Evolutionary conservation across 2,888 invertebrate species (phyloP).

Genomic region (Aleiodes alternator): DNA sequence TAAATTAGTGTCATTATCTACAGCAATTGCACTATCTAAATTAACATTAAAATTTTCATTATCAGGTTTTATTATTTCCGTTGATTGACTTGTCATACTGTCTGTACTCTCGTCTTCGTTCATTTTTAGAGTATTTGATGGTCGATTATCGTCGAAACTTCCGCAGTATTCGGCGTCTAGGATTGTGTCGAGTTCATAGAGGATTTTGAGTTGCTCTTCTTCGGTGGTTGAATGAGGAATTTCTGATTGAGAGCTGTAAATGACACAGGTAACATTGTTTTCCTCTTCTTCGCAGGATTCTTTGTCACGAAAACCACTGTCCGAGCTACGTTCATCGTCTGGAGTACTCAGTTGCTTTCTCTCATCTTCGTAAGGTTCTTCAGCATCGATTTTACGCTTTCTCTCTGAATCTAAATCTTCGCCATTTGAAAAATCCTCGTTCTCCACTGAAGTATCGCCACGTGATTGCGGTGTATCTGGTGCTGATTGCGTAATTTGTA

Average conservation of each 20-base stretch:
- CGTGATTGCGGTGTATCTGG: slow-evolving; percentile 64
- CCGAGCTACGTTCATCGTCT: slow-evolving; percentile 76
- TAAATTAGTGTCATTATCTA: slow-evolving; percentile 15
- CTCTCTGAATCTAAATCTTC: slow-evolving; percentile 60
- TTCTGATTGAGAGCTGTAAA: slow-evolving; percentile 50
- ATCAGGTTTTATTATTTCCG: slow-evolving; percentile 4
- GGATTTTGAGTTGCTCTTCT: slow-evolving; percentile 70
- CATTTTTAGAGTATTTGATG: slow-evolving; percentile 37
- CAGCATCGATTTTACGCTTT: slow-evolving; percentile 57
- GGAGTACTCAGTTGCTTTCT: slow-evolving; percentile 75
- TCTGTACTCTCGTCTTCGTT: slow-evolving; percentile 20
- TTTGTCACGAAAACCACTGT: slow-evolving; percentile 76
- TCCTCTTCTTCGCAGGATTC: slow-evolving; percentile 74
- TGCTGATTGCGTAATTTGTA: slow-evolving; percentile 56
- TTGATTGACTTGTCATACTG: slow-evolving; percentile 10
- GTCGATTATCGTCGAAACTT: slow-evolving; percentile 54
- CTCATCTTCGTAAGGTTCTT: slow-evolving; percentile 73
- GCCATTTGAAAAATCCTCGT: slow-evolving; percentile 62
- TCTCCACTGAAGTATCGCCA: slow-evolving; percentile 61
- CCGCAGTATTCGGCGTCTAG: slow-evolving; percentile 71
- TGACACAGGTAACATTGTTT: slow-evolving; percentile 55
- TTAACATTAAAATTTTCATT: neutral
- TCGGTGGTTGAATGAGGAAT: slow-evolving; percentile 58
- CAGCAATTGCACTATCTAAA: slow-evolving; percentile 25
- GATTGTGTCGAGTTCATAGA: slow-evolving; percentile 70